Evolutionary conservation across 2,113 vertebrate species (phyloP).

Genomic region (Halichoerus grypus): DNA sequence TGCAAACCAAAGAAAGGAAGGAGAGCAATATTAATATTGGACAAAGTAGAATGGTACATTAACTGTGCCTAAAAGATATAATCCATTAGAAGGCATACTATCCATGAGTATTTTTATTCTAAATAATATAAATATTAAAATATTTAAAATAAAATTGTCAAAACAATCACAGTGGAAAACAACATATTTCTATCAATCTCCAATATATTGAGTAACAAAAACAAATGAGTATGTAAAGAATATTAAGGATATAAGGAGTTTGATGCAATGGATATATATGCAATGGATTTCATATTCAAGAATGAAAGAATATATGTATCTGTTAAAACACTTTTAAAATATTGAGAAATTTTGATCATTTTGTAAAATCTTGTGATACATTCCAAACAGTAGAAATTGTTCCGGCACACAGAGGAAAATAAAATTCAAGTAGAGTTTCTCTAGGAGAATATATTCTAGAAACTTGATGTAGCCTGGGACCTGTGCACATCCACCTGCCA

Average conservation of each 20-base stretch:
- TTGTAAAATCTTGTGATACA: neutral
- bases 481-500: neutral
- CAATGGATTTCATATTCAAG: neutral
- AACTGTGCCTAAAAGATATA: neutral
- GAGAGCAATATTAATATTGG: neutral
- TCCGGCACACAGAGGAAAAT: neutral
- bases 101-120: conserved; percentile 34
- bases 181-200: neutral
- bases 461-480: neutral
- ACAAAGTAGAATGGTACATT: neutral
- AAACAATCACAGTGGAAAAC: neutral
- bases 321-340: neutral
- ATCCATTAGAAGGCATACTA: neutral
- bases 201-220: neutral
- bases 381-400: conserved; percentile 5
- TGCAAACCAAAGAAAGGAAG: neutral
- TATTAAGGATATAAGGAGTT: neutral
- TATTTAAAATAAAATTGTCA: conserved; percentile 3
- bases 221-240: neutral
- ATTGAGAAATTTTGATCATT: neutral
- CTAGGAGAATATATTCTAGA: neutral
- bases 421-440: neutral
- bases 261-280: neutral
- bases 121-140: conserved; percentile 15
- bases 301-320: neutral